A percentile compares a stretch with the other conserved stretches of the same genome.
Evolutionary conservation across 2,797 vertebrate species (phyloP).

Genomic region (Pogonophryne albipinna): DNA sequence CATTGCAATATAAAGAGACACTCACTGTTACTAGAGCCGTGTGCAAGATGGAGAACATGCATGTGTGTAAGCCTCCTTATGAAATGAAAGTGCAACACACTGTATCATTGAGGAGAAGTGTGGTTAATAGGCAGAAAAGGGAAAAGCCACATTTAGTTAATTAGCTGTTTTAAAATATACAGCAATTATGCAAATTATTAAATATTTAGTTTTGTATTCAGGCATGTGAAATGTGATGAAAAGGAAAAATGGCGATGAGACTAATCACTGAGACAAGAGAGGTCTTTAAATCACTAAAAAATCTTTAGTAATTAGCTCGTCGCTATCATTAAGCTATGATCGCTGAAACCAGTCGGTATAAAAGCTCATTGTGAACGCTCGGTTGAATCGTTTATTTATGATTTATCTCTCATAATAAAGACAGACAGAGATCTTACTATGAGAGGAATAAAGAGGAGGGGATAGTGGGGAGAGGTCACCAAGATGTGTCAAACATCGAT

Average conservation of each 20-base stretch:
- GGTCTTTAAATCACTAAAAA: constrained; percentile 64
- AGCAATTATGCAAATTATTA: constrained; percentile 47
- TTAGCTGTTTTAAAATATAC: constrained; percentile 30
- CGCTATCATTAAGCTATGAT: constrained; percentile 66
- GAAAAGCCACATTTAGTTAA: neutral
- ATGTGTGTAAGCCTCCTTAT: constrained; percentile 8
- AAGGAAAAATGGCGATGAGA: constrained; percentile 40
- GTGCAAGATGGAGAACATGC: constrained; percentile 2
- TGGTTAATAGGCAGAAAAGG: constrained; percentile 1
- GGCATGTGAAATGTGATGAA: constrained; percentile 47
- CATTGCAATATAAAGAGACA: neutral
- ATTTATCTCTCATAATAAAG: constrained; percentile 65
- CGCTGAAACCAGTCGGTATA: constrained; percentile 65
- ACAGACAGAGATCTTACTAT: constrained; percentile 53
- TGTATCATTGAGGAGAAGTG: constrained; percentile 2
- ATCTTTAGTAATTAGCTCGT: constrained; percentile 73
- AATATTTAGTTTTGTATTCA: constrained; percentile 47
- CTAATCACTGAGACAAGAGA: constrained; percentile 60
- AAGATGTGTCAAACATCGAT: constrained; percentile 42
- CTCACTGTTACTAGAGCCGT: neutral
- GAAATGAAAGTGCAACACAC: constrained; percentile 14
- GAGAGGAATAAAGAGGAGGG: constrained; percentile 29
- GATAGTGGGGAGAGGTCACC: constrained; percentile 8
- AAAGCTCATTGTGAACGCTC: constrained; percentile 63
- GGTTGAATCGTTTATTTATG: constrained; percentile 53